Base-by-base conservation (phyloP, 2,888 invertebrate species). In the Augochlorella aurata region DNA sequence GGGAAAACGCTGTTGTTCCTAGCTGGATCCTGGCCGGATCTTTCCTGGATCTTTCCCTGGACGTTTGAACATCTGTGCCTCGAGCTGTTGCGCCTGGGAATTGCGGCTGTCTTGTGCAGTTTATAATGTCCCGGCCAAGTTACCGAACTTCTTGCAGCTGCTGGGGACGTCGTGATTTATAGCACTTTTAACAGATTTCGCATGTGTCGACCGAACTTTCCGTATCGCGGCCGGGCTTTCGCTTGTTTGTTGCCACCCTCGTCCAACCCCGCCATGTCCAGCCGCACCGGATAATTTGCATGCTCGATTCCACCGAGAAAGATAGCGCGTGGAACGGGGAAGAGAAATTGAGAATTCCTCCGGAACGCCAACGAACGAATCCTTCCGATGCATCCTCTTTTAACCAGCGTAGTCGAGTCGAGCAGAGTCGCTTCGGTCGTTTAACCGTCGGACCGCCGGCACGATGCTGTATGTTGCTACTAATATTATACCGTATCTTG, bases 151-250 rank as follows among this genome's bases (percentile, higher is more conserved):
- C 58, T 76, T 54, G 74, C 77, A 65, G 73, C 65, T 76, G 66
- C 70, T 12, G 45, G 58, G 16, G 52, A 21, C 52, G 76, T 71
- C 52, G 76, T 71, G 76, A 82, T 81, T 80, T 77, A 80, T 80
- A 61, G 73, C 14, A 47, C 74, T 76, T 77, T 80, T 80, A 80
- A 82, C 74, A 71, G 73, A 82, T 82, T 74, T 61, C 49, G 58
- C 58, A n/a, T 61, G 61, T 69, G 76, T 54, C 73, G 63, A 45
- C 45, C 18, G 10, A 49, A 68, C 45, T 49, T 68, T 24, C 67
- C 21, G 49, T 52, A 38, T 54, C 44, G 24, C 9, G 52, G 29
- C 58, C 58, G 16, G 8, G 58, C 24, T 24, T 2, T 5, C 58
- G 58, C 58, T 29, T 16, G 58, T 61, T 61, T 29, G 54, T 12